phyloP scores from a whole-genome alignment of 92 coral and sea anemone genomes.

The Parazoanthus atlanticus region DNA sequence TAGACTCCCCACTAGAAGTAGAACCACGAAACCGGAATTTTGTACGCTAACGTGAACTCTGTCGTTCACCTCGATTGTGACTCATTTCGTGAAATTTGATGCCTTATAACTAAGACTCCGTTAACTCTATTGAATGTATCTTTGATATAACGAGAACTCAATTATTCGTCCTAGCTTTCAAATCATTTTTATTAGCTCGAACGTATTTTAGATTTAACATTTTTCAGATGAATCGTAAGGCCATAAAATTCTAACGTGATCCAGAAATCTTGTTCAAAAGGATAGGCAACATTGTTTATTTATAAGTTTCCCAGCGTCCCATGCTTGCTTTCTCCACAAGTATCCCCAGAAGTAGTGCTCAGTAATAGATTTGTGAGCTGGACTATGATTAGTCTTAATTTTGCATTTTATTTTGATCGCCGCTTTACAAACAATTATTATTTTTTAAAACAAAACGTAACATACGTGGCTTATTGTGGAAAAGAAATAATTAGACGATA shows the following conservation, averaged over 20 bases:
- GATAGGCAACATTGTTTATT: no score
- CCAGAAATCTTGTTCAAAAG: no score
- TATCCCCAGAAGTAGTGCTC: background rate
- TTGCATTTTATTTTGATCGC: no score
- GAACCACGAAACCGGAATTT: no score
- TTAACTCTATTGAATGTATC: no score
- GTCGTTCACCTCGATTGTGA: no score
- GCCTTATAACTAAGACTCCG: no score
- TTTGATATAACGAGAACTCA: background rate
- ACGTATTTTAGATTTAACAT: background rate
- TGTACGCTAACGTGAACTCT: no score
- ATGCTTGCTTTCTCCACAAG: background rate
- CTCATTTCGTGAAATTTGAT: no score
- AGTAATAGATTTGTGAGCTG: background rate
- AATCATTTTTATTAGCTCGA: background rate
- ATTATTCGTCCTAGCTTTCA: background rate
- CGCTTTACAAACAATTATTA: no score
- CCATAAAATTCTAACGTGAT: background rate
- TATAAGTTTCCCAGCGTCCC: background rate
- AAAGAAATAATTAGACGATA: background rate
- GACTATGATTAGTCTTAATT: background rate
- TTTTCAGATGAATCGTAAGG: background rate
- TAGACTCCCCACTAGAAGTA: no score
- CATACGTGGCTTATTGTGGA: background rate
- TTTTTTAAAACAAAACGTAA: no score